phyloP scores from a whole-genome alignment of 2,888 invertebrate species.

The Pyrrhosoma nymphula region DNA sequence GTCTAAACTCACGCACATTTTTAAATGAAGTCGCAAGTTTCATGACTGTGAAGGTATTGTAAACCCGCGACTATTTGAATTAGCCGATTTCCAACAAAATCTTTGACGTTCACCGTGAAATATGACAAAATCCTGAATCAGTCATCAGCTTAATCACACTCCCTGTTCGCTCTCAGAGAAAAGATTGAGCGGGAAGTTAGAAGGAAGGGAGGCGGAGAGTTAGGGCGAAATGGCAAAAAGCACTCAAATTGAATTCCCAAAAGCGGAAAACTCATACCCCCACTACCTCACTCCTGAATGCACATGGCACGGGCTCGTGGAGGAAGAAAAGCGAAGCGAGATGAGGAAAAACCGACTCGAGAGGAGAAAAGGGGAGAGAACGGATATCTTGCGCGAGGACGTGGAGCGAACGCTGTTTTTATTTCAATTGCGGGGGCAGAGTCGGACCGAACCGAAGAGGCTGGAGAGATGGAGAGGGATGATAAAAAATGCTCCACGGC shows the following conservation, averaged over 20 bases:
- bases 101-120: too few species aligned
- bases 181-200: not conserved
- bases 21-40: too few species aligned
- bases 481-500: conserved; percentile 6
- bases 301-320: not conserved
- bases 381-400: not conserved
- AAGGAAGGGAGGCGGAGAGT: not conserved
- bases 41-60: too few species aligned
- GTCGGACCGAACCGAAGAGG: not conserved
- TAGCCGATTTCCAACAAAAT: too few species aligned
- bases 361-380: not conserved
- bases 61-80: too few species aligned
- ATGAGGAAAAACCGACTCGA: not conserved
- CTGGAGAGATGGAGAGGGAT: not conserved
- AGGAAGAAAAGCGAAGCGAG: not conserved
- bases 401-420: not conserved
- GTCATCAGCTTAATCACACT: too few species aligned
- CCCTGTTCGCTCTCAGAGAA: too few species aligned
- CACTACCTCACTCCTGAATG: not conserved
- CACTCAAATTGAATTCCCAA: not conserved
- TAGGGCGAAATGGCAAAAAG: not conserved
- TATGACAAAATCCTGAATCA: too few species aligned
- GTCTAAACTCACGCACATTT: too few species aligned
- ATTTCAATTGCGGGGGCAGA: not conserved
- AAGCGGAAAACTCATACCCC: not conserved